Conservation (phyloP, 2,797 vertebrate species). For the Eulemur albifrons region DNA sequence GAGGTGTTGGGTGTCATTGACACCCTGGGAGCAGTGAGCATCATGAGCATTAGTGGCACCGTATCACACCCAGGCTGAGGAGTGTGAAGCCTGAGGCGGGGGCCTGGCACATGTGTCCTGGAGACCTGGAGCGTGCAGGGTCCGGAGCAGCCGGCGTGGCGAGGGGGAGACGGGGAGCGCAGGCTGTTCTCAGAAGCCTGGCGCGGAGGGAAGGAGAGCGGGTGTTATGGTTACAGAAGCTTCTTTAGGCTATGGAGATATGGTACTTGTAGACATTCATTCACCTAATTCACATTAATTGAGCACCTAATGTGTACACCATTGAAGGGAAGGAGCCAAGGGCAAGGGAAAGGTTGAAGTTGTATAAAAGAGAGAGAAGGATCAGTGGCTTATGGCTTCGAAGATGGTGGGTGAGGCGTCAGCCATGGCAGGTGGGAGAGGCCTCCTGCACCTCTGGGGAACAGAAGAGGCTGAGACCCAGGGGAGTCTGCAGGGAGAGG, state of each 20-base stretch:
- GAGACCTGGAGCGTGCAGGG: background rate
- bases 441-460: background rate
- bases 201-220: background rate
- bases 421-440: too few relatives aligned
- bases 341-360: background rate
- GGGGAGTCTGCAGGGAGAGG: background rate
- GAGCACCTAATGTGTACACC: background rate
- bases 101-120: background rate
- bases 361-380: background rate
- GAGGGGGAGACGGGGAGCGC: background rate
- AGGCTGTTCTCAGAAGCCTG: background rate
- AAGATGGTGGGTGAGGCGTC: background rate
- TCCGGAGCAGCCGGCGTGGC: background rate
- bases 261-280: background rate
- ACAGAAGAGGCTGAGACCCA: accelerated
- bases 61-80: background rate
- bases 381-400: background rate
- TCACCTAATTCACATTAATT: background rate
- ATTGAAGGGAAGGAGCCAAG: background rate
- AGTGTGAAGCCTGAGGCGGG: background rate
- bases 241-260: background rate
- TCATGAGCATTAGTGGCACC: too few relatives aligned
- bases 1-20: background rate
- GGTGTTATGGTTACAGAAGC: background rate
- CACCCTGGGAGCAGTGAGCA: background rate